These are phyloP conservation scores for Plusia festucae DNA, from an alignment of 2,888 invertebrate genomes.

Conservation along the genomic window DNA sequence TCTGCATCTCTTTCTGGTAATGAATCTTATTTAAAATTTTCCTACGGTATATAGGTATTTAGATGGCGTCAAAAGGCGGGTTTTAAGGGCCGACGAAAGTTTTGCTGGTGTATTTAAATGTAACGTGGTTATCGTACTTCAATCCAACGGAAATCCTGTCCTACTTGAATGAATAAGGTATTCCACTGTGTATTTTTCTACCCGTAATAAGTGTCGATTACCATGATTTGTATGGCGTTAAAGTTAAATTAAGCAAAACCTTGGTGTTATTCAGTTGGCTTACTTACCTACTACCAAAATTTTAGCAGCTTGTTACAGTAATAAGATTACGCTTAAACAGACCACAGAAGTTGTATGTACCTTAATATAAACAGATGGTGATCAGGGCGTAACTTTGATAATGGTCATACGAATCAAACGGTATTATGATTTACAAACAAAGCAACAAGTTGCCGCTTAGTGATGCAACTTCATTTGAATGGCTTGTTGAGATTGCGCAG, in stretches of 20 bases:
- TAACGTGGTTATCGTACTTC: neutral
- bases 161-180: no score
- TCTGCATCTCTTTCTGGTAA: no score
- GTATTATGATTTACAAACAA: slow-evolving; percentile 52
- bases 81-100: no score
- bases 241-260: neutral
- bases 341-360: slow-evolving; percentile 14
- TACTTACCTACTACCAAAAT: neutral
- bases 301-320: slow-evolving; percentile 12
- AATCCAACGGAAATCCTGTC: neutral
- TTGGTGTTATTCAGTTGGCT: neutral
- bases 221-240: neutral
- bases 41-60: no score
- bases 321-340: slow-evolving; percentile 26
- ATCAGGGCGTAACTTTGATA: slow-evolving; percentile 40
- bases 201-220: neutral
- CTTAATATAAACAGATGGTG: slow-evolving; percentile 16
- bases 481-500: slow-evolving; percentile 51
- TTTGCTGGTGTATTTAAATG: no score
- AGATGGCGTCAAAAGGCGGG: no score
- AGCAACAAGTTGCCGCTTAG: slow-evolving; percentile 38
- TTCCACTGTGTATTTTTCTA: no score
- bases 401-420: slow-evolving; percentile 41
- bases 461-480: slow-evolving; percentile 53
- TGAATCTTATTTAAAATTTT: no score